These are phyloP conservation scores for Trachymyrmex septentrionalis DNA, from an alignment of 1,140 invertebrate genomes.

Conservation along the genomic window DNA sequence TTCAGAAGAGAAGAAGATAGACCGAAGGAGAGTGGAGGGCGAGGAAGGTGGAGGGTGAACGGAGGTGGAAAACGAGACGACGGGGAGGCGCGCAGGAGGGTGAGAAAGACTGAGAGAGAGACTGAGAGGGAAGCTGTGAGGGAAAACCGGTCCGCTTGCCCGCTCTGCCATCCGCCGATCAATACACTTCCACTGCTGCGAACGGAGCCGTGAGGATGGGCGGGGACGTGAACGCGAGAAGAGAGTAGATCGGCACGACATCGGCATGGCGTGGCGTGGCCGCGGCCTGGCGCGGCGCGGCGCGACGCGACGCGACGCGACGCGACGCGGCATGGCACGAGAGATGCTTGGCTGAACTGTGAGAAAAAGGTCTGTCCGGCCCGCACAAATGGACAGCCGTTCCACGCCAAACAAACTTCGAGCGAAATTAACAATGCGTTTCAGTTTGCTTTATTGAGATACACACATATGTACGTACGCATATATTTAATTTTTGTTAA, in stretches of 20 bases:
- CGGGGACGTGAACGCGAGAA: slow-evolving; percentile 34
- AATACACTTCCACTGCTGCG: slow-evolving; percentile 76
- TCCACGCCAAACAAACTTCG: neutral
- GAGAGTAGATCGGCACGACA: slow-evolving; percentile 52
- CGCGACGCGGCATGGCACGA: neutral
- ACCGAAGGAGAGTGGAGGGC: slow-evolving; percentile 12
- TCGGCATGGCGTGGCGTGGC: slow-evolving; percentile 23
- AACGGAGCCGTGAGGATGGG: slow-evolving; percentile 68
- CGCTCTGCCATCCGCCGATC: slow-evolving; percentile 73
- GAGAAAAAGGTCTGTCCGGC: slow-evolving; percentile 22
- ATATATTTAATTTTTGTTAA: neutral
- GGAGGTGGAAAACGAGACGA: slow-evolving; percentile 5
- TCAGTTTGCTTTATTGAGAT: neutral
- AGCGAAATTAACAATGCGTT: slow-evolving; percentile 23
- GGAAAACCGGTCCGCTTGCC: slow-evolving; percentile 59
- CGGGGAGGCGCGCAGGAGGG: neutral
- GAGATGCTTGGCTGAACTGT: slow-evolving; percentile 9
- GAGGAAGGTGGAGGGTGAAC: neutral
- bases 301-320: neutral
- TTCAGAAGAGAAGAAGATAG: slow-evolving; percentile 47
- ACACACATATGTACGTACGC: neutral
- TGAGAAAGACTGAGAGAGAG: slow-evolving; percentile 29
- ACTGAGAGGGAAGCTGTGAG: slow-evolving; percentile 43
- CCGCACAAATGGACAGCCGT: neutral
- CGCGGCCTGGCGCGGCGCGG: neutral